Evolutionary conservation across 2,113 vertebrate species (phyloP).

Genomic region (Gymnorhina tibicen): DNA sequence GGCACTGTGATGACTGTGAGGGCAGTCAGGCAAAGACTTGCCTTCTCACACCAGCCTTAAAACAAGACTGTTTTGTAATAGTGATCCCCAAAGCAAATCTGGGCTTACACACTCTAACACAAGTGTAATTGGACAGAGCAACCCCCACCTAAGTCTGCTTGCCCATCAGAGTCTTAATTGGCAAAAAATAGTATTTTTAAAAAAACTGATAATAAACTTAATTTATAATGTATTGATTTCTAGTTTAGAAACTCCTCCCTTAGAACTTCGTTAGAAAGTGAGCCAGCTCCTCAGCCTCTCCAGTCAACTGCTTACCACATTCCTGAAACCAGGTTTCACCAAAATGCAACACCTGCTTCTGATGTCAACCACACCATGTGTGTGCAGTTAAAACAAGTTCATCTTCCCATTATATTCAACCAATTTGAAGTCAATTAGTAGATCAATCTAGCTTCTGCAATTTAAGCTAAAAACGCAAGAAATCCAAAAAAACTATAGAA

Average conservation of each 20-base stretch:
- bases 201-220: neutral
- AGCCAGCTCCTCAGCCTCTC: neutral
- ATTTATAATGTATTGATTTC: neutral
- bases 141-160: neutral
- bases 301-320: neutral
- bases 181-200: neutral
- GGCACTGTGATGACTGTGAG: neutral
- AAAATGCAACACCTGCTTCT: neutral
- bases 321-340: neutral
- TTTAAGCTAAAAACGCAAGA: neutral
- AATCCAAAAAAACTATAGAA: neutral
- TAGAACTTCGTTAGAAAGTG: neutral
- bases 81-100: neutral
- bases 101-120: neutral
- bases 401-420: neutral
- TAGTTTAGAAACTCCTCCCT: neutral
- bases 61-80: neutral
- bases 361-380: accelerated
- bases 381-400: neutral
- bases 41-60: neutral
- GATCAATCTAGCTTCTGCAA: neutral
- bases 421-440: neutral
- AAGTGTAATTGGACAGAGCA: neutral
- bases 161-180: neutral
- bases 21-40: neutral